Conservation (phyloP, 2,113 vertebrate species). For the Elaphurus davidianus region DNA sequence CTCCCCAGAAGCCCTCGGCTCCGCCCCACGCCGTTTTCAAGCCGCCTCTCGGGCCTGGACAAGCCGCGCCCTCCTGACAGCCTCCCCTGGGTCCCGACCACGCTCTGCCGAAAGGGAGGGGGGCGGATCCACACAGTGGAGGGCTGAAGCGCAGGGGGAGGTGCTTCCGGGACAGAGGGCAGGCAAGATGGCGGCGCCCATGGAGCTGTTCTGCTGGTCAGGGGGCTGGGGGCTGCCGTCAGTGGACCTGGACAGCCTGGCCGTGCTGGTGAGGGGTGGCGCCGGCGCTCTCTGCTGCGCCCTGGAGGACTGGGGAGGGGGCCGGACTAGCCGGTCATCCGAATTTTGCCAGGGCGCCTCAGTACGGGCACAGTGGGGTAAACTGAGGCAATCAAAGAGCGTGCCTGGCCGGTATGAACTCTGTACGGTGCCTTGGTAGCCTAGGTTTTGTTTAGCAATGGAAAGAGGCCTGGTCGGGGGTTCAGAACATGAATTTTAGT, state of each 20-base stretch:
- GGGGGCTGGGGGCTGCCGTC: constrained; percentile 87
- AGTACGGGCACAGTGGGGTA: not conserved
- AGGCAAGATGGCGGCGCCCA: constrained; percentile 87
- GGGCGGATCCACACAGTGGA: not conserved
- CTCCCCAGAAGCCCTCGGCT: not conserved
- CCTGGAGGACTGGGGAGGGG: constrained; percentile 22
- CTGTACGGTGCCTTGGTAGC: not conserved
- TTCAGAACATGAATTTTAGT: not conserved
- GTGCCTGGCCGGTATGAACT: not conserved
- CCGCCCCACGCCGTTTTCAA: not conserved
- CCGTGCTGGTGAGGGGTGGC: constrained; percentile 83
- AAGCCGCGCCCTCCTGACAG: not conserved
- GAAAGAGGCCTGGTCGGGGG: not conserved
- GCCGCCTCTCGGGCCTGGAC: accelerated
- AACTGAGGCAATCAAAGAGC: constrained; percentile 29
- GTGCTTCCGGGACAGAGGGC: constrained; percentile 79
- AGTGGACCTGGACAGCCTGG: constrained; percentile 75
- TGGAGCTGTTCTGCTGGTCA: constrained; percentile 88
- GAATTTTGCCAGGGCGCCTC: not conserved
- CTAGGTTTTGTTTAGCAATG: not conserved
- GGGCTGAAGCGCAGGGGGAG: not conserved
- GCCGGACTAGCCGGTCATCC: not conserved
- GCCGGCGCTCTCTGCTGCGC: not conserved
- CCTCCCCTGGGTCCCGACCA: not conserved
- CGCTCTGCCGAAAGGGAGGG: accelerated